Evolutionary conservation across 2,888 invertebrate genomes (phyloP), one percentile per base, ranked within the genome.

Genomic region (Abscondita cerata): DNA sequence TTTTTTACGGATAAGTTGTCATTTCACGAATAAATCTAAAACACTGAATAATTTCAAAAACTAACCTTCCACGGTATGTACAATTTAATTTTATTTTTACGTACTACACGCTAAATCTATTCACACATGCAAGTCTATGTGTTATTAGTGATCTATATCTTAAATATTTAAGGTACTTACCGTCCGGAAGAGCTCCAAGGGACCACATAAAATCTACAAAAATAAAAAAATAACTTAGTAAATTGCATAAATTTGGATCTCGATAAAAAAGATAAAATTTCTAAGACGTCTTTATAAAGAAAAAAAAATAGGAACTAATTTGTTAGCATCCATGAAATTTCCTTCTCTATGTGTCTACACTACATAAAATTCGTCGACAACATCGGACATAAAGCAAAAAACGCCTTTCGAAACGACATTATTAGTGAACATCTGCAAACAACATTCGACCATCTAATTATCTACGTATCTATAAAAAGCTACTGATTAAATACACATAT

Each of bases 191-290:
- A 87, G 94, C 93, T 89, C 95, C 95, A 90, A 95, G 90, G 85
- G 95, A 95, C 95, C 95, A 95, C 94, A 95, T 95, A 90, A 95
- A 95, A 93, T 95, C 95, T 95, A 92, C 86, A 92, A 87, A 86
- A 85, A 74, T 72, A 76, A 78, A 80, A 79, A 76, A 56, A 38
- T 55, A 59, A 59, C 59, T 64, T 64, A 64, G 63, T 64, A 60
- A 57, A 52, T 36, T 51, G 52, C 5, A 57, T 33, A 33, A 11
- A 48, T 34, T 40, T 51, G 18, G 52, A 50, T 40, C 11, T 40
- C 5, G 52, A 47, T 25, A 51, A 54, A 53, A 47, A 38, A 52
- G 52, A 18, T 31, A 34, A 40, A 44, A 25, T 4, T 25, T 25
- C 25, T 25, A 25, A 25, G n/a, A n/a, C n/a, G n/a, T n/a, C n/a